Conservation (phyloP, 2,113 vertebrate genomes). For the Vulpes vulpes region DNA sequence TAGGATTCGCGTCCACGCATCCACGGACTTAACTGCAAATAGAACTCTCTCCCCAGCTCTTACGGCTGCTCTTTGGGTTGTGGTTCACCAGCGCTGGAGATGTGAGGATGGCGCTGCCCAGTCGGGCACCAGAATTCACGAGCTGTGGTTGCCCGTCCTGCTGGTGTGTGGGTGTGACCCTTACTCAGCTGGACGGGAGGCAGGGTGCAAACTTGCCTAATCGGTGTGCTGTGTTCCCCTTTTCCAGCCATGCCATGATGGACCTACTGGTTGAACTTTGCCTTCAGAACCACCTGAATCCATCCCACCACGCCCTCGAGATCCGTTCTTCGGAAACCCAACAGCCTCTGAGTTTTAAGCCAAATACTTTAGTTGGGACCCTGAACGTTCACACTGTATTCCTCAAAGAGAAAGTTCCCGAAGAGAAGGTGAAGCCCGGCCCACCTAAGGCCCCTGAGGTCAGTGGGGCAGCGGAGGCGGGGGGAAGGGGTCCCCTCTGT, state of each 20-base stretch:
- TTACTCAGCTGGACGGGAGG: conserved; percentile 70
- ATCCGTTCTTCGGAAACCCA: conserved; percentile 89
- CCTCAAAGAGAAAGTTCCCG: conserved; percentile 93
- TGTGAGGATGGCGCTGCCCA: accelerated
- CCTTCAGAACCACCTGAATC: conserved; percentile 94
- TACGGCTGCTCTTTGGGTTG: neutral
- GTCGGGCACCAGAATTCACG: neutral
- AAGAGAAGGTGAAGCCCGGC: conserved; percentile 91
- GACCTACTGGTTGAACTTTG: conserved; percentile 97
- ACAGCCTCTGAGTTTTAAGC: conserved; percentile 93
- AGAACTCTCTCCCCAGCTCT: neutral
- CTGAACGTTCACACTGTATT: conserved; percentile 91
- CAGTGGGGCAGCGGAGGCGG: neutral
- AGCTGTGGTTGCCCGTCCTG: neutral
- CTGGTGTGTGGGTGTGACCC: accelerated
- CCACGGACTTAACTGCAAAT: neutral
- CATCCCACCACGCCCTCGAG: conserved; percentile 94
- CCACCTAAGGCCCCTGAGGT: conserved; percentile 95
- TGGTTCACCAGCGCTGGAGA: neutral
- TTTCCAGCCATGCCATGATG: conserved; percentile 96
- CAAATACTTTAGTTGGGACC: conserved; percentile 94
- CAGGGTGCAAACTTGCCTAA: neutral
- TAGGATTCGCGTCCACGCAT: neutral
- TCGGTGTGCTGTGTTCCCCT: conserved; percentile 31
- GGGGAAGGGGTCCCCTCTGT: accelerated